Percentiles rank a stretch among this genome's conserved stretches.
phyloP scores from a whole-genome alignment of 2,113 vertebrate genomes.

The Benitochromis conjunctus region DNA sequence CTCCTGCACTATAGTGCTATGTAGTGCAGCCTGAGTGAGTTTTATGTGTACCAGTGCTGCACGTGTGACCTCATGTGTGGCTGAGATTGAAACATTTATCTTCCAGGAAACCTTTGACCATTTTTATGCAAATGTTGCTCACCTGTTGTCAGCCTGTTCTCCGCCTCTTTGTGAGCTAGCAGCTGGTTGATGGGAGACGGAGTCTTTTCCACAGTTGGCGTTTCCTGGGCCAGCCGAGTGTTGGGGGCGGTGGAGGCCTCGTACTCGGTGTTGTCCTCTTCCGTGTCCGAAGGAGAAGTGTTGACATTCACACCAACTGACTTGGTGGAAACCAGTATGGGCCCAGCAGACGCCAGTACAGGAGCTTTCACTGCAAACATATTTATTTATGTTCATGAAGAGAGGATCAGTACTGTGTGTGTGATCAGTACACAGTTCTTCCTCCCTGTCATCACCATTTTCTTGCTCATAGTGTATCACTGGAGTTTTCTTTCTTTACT shows the following conservation, averaged over 20 bases:
- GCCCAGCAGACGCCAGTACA: neutral
- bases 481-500: neutral
- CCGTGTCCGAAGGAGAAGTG: conserved; percentile 29
- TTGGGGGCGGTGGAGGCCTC: conserved; percentile 61
- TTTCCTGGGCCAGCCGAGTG: conserved; percentile 62
- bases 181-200: conserved; percentile 19
- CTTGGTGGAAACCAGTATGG: conserved; percentile 21
- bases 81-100: neutral
- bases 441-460: neutral
- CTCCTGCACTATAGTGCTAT: too few relatives aligned
- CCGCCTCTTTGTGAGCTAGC: conserved; percentile 23
- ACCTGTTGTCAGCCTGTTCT: neutral
- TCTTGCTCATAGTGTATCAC: neutral
- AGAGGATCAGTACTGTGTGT: neutral
- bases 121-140: neutral
- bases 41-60: neutral
- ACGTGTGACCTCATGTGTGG: neutral
- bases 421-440: too few relatives aligned
- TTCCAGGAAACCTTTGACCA: neutral
- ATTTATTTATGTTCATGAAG: neutral
- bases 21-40: too few relatives aligned
- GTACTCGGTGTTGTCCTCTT: conserved; percentile 52
- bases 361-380: conserved; percentile 13
- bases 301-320: conserved; percentile 11
- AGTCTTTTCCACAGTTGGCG: conserved; percentile 8